Base-by-base conservation (phyloP, 2,797 vertebrate species). In the Diglossa cyanea region DNA sequence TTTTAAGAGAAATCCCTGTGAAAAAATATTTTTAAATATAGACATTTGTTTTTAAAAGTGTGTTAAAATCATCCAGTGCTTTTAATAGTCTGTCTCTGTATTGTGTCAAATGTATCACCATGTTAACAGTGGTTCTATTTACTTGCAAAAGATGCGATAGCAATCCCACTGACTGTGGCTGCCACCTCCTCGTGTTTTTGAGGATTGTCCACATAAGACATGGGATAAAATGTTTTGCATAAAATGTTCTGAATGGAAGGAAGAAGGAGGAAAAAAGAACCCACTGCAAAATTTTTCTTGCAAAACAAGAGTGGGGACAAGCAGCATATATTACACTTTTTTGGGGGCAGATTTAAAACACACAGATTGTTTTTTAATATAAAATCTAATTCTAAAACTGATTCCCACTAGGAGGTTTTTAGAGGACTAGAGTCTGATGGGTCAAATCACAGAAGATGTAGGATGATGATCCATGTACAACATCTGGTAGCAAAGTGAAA, bases 61-160 rank as follows among this genome's bases (percentile, higher is more conserved):
- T 45, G 2, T 63, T 75, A 30, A 68, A 85, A 85, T 21, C 19
- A 47, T 73, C 19, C 57, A 30, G n/a, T 51, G 44, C 35, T 90
- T 87, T 33, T 55, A 82, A 51, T 87, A 76, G 33, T 66, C 67
- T 47, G 35, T 50, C 45, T 85, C 30, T 71, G 5, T 84, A 23
- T 85, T 96, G 87, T 91, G 60, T 54, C 71, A 93, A 26, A 44
- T 31, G 10, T 11, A 44, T 90, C 35, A 45, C 14, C 5, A 5
- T 51, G 21, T 87, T 86, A 81, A 47, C 6, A 4, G 16, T 54
- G 17, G 78, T 86, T 77, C 45, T 66, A 2, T 87, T 87, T 50
- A 75, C 71, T 91, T 82, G 42, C 31, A 65, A 81, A 86, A 86
- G 37, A 39, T 42, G 26, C 53, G 54, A 75, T 92, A 68, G 50